phyloP scores from a whole-genome alignment of 2,113 vertebrate genomes.

The Triplophysa siluroides region DNA sequence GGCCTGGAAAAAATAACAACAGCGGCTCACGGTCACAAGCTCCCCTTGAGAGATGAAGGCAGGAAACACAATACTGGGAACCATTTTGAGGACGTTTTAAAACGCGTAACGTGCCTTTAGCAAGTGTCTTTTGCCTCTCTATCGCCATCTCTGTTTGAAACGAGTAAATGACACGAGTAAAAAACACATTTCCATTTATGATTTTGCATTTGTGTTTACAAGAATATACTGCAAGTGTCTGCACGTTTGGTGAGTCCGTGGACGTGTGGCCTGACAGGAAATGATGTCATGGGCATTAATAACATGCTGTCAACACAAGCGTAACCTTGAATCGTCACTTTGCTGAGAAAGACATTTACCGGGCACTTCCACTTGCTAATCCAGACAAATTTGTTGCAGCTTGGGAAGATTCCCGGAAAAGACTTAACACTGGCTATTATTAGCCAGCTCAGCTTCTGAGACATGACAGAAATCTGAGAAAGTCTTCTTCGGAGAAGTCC shows the following conservation, averaged over 20 bases:
- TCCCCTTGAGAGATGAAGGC: constrained; percentile 26
- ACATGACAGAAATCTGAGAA: constrained; percentile 56
- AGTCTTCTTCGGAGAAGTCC: constrained; percentile 13
- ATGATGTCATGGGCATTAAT: constrained; percentile 25
- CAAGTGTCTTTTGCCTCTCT: neutral
- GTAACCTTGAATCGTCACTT: constrained; percentile 44
- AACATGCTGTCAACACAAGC: neutral
- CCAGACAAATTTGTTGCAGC: constrained; percentile 53
- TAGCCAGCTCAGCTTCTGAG: constrained; percentile 59
- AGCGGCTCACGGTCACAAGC: constrained; percentile 23
- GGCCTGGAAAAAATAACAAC: constrained; percentile 63
- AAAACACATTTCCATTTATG: too few species aligned
- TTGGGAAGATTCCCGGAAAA: constrained; percentile 57
- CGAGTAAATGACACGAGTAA: too few species aligned
- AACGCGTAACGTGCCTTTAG: neutral
- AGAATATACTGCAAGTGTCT: neutral
- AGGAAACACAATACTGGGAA: constrained; percentile 33
- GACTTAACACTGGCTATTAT: constrained; percentile 67
- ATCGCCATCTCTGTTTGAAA: neutral
- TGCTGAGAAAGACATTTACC: constrained; percentile 54
- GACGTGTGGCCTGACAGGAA: neutral
- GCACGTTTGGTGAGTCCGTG: neutral
- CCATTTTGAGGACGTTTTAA: neutral
- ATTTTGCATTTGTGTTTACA: neutral
- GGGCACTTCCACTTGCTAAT: constrained; percentile 56